Percentiles rank a stretch among this genome's conserved stretches.
Evolutionary conservation across 2,113 vertebrate genomes (phyloP).

Genomic region (Henicopernis longicauda): DNA sequence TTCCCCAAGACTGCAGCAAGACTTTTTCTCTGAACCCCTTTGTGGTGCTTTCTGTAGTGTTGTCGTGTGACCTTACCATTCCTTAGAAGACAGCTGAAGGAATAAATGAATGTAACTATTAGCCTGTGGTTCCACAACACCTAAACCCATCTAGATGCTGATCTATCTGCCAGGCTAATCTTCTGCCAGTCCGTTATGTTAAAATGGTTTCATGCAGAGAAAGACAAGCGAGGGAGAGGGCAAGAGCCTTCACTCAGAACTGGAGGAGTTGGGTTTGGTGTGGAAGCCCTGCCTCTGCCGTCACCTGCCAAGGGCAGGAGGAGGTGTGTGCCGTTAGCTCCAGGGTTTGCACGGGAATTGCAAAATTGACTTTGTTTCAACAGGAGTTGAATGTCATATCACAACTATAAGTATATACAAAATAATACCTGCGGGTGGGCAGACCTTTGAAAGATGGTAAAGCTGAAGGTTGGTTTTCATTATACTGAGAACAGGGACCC

Average conservation of each 20-base stretch:
- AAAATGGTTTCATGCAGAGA: background rate
- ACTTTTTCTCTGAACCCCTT: rapidly evolving
- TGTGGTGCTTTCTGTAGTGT: background rate
- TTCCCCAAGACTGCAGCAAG: background rate
- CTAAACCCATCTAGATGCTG: background rate
- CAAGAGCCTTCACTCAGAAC: background rate
- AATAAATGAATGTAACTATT: background rate
- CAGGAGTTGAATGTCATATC: background rate
- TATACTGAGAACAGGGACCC: background rate
- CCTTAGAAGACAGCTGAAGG: background rate
- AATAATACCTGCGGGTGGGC: background rate
- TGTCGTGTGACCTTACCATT: background rate
- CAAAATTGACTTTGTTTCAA: background rate
- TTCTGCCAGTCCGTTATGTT: background rate
- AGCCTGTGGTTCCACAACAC: background rate
- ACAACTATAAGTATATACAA: rapidly evolving
- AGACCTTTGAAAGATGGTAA: background rate
- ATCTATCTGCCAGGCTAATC: background rate
- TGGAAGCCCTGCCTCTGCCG: background rate
- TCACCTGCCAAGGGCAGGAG: background rate
- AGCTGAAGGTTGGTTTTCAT: background rate
- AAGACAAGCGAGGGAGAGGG: background rate
- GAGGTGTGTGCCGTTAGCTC: rapidly evolving
- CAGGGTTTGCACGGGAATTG: background rate
- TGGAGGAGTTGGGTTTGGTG: background rate